phyloP scores from a whole-genome alignment of 1,140 invertebrate genomes.

The Drosophila prosaltans region DNA sequence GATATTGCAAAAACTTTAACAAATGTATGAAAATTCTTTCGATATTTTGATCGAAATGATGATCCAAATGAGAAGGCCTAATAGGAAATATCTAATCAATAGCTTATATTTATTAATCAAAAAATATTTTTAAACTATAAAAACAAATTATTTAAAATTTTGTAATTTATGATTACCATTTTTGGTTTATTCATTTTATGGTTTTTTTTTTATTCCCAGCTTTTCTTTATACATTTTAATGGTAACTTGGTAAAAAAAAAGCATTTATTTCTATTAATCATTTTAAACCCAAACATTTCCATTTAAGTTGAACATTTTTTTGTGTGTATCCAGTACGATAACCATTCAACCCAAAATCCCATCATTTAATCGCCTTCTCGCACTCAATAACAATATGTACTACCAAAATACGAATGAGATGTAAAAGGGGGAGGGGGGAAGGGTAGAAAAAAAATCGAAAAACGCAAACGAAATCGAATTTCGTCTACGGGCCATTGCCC shows the following conservation, averaged over 20 bases:
- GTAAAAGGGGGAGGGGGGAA: constrained; percentile 35
- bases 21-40: too few relatives aligned
- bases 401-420: constrained; percentile 21
- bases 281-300: constrained; percentile 2
- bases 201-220: too few relatives aligned
- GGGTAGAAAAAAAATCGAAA: constrained; percentile 6
- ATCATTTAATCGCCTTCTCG: background rate
- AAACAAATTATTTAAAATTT: too few relatives aligned
- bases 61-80: too few relatives aligned
- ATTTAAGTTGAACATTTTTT: constrained; percentile 2
- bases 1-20: too few relatives aligned
- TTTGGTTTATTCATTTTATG: too few relatives aligned
- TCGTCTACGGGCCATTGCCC: constrained; percentile 44
- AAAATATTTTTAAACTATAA: too few relatives aligned
- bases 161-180: too few relatives aligned
- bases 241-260: background rate
- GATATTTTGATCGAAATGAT: too few relatives aligned
- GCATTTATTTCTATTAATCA: background rate
- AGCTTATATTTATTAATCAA: too few relatives aligned
- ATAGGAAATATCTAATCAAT: too few relatives aligned
- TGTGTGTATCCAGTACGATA: constrained; percentile 5
- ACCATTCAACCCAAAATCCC: constrained; percentile 16
- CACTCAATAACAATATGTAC: constrained; percentile 47
- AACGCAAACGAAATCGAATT: constrained; percentile 67
- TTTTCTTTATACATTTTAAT: background rate